Evolutionary conservation across 2,888 invertebrate species (phyloP).

Genomic region (Torymus auratus): DNA sequence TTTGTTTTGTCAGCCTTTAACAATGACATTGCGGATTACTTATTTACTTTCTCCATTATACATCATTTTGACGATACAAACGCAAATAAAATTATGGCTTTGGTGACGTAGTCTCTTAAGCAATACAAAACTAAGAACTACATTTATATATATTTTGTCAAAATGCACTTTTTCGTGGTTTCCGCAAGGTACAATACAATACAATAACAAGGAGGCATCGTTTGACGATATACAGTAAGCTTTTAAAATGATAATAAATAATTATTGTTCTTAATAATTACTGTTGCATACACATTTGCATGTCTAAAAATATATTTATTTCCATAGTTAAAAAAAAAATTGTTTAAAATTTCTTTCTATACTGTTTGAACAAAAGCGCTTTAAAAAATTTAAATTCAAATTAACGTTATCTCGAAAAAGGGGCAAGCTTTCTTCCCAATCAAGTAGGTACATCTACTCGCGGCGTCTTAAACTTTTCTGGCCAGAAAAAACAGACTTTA

Average conservation of each 20-base stretch:
- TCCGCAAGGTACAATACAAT: not conserved
- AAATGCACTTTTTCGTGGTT: slow-evolving; percentile 13
- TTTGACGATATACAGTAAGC: not conserved
- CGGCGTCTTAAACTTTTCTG: no score
- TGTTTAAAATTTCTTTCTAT: not conserved
- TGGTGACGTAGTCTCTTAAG: slow-evolving; percentile 26
- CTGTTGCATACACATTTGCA: not conserved
- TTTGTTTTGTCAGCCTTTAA: not conserved
- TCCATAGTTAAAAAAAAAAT: not conserved
- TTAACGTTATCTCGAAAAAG: no score
- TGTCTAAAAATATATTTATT: not conserved
- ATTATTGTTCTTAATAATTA: no score
- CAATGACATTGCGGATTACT: not conserved
- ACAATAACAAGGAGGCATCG: not conserved
- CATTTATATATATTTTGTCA: not conserved
- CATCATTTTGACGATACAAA: not conserved
- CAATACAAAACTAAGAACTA: slow-evolving; percentile 6
- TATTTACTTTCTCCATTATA: not conserved
- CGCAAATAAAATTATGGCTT: slow-evolving; percentile 31
- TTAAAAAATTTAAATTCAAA: no score
- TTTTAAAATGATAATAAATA: no score
- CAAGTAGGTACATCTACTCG: no score
- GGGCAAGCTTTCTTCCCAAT: no score
- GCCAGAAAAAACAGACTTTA: no score
- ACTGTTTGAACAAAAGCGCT: not conserved